Evolutionary conservation across 2,797 vertebrate genomes (phyloP).

Genomic region (Poliocrania exsul): DNA sequence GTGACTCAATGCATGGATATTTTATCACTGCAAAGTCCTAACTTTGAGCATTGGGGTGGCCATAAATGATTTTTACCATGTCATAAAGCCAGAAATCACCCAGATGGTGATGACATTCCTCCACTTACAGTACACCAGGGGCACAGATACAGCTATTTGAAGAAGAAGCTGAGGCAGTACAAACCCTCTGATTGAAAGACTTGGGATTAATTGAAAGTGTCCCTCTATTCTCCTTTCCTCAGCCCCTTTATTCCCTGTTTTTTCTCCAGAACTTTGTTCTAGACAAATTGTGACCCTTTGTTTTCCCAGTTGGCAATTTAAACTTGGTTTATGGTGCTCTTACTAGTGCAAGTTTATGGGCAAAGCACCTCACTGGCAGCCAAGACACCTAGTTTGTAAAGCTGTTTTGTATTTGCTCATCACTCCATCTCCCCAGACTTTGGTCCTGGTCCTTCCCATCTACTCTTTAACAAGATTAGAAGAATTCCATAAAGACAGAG

Average conservation of each 20-base stretch:
- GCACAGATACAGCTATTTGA: neutral
- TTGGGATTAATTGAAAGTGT: constrained; percentile 33
- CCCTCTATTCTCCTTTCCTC: constrained; percentile 12
- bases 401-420: neutral
- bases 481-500: neutral
- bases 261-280: neutral
- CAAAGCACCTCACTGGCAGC: neutral
- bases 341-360: neutral
- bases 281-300: neutral
- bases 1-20: neutral
- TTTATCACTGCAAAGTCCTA: constrained; percentile 41
- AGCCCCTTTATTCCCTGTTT: neutral
- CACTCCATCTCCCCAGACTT: neutral
- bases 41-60: neutral
- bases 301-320: neutral
- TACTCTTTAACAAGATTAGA: neutral
- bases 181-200: constrained; percentile 32
- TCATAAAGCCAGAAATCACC: constrained; percentile 62
- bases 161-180: neutral
- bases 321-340: neutral
- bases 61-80: constrained; percentile 64
- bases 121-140: constrained; percentile 39
- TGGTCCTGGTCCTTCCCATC: neutral
- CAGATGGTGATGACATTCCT: constrained; percentile 24
- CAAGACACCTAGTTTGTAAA: neutral